Conservation (phyloP, 2,888 invertebrate species). For the Chloroclysta siterata region DNA sequence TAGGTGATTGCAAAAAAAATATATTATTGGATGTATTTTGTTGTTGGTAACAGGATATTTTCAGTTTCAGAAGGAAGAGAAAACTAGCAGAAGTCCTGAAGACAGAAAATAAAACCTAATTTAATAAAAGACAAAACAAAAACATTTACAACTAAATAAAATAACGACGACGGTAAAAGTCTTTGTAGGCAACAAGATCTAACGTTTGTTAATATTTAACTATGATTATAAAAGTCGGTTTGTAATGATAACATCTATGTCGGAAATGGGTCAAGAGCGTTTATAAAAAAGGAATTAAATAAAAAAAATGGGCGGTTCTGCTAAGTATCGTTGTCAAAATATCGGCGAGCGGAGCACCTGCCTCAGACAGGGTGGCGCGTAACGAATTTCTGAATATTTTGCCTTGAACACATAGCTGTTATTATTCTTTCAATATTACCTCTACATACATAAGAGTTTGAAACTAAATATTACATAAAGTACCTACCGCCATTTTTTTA, state of each 20-base stretch:
- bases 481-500: not conserved
- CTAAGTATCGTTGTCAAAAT: constrained; percentile 84
- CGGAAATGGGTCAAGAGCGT: constrained; percentile 75
- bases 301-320: constrained; percentile 77
- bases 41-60: too few species aligned
- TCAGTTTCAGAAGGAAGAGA: too few species aligned
- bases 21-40: not conserved
- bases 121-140: too few species aligned
- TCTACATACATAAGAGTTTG: too few species aligned
- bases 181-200: constrained; percentile 13
- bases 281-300: constrained; percentile 67
- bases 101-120: too few species aligned
- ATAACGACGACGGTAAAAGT: constrained; percentile 7
- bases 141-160: not conserved
- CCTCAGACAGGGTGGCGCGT: constrained; percentile 75
- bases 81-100: not conserved
- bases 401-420: constrained; percentile 19
- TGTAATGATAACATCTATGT: constrained; percentile 65
- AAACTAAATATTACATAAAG: too few species aligned
- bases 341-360: constrained; percentile 78
- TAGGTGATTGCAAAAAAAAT: constrained; percentile 16
- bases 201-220: constrained; percentile 29
- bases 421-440: constrained; percentile 2
- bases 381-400: constrained; percentile 59
- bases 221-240: constrained; percentile 38